phyloP scores from a whole-genome alignment of 2,113 vertebrate genomes.

The Cepphus grylle region DNA sequence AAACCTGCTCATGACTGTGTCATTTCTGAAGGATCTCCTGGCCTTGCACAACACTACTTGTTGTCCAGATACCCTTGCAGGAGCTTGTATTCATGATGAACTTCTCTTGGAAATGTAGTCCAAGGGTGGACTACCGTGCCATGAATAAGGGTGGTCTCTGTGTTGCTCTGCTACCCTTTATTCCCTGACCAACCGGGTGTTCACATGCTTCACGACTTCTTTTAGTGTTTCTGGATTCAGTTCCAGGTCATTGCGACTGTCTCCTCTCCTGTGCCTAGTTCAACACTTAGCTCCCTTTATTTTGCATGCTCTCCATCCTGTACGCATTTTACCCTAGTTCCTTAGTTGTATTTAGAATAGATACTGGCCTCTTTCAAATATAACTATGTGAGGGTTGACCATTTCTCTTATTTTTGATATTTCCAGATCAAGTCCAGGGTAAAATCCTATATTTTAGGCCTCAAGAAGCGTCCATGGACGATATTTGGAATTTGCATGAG shows the following conservation, averaged over 20 bases:
- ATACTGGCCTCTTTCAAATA: neutral
- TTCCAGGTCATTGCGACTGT: neutral
- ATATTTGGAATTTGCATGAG: slow-evolving; percentile 85
- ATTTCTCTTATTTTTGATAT: slow-evolving; percentile 71
- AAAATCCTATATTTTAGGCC: slow-evolving; percentile 85
- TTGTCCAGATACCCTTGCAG: neutral
- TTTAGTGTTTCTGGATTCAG: neutral
- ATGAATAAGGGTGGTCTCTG: neutral
- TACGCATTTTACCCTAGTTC: neutral
- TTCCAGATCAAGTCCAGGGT: slow-evolving; percentile 89
- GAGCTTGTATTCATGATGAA: neutral
- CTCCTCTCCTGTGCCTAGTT: neutral
- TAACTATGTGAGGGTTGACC: slow-evolving; percentile 4
- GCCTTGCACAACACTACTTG: neutral
- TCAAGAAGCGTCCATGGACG: slow-evolving; percentile 84
- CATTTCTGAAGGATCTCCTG: neutral
- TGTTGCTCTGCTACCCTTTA: neutral
- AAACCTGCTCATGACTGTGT: neutral
- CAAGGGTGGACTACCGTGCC: neutral
- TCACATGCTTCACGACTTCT: neutral
- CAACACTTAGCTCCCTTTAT: neutral
- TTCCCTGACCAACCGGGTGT: neutral
- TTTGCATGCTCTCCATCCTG: neutral
- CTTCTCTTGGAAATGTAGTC: neutral
- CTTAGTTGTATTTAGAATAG: neutral